Evolutionary conservation across 2,888 invertebrate genomes (phyloP).

Genomic region (Antheraea yamamai): DNA sequence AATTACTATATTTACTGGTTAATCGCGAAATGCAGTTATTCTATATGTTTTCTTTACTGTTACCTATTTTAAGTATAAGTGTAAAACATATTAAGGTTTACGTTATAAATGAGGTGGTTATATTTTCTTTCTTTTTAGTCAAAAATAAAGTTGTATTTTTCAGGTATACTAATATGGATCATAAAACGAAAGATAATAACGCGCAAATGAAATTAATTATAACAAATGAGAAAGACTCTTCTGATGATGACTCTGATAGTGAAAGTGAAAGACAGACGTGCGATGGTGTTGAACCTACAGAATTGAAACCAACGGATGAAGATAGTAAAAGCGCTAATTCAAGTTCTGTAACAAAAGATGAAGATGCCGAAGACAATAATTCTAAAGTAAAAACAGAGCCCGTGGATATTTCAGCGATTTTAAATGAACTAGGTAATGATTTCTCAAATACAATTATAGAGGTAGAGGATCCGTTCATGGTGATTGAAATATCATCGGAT

Average conservation of each 20-base stretch:
- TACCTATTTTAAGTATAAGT: too few species aligned
- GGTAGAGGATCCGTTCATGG: constrained; percentile 58
- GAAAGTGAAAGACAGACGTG: not conserved
- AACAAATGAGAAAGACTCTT: not conserved
- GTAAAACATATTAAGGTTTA: too few species aligned
- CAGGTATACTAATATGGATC: constrained; percentile 25
- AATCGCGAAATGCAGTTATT: too few species aligned
- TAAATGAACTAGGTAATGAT: constrained; percentile 50
- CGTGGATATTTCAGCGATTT: constrained; percentile 32
- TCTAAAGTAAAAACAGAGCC: constrained; percentile 36
- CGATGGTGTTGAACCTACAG: not conserved
- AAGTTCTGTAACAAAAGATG: not conserved
- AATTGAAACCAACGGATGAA: not conserved
- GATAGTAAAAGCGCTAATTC: not conserved
- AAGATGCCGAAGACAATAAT: constrained; percentile 13
- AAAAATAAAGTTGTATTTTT: constrained; percentile 10
- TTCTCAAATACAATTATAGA: constrained; percentile 47
- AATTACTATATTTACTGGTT: too few species aligned
- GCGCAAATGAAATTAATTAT: not conserved
- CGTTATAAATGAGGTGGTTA: too few species aligned
- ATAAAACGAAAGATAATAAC: not conserved
- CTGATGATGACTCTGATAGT: not conserved
- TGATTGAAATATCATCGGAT: constrained; percentile 63
- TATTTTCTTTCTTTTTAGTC: not conserved
- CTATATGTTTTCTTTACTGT: not conserved